These are phyloP conservation scores for Setophaga petechia DNA, from an alignment of 2,113 vertebrate genomes.

Conservation along the genomic window DNA sequence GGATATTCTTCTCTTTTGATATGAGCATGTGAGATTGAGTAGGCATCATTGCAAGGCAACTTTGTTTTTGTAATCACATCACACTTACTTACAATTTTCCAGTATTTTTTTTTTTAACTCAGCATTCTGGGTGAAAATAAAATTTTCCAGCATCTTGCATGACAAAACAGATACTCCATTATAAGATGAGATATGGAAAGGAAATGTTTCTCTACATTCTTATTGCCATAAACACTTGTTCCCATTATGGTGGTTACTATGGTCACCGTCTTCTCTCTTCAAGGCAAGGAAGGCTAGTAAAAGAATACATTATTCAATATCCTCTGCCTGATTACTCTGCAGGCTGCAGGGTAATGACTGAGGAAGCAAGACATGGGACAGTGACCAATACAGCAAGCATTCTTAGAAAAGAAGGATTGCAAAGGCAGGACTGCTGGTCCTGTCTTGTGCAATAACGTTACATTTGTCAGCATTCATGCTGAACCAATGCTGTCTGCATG, in stretches of 20 bases:
- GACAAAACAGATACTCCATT: not conserved
- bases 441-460: not conserved
- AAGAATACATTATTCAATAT: not conserved
- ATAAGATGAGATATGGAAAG: not conserved
- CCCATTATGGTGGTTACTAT: not conserved
- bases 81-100: not conserved
- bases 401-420: not conserved
- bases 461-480: not conserved
- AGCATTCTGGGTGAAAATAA: not conserved
- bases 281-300: not conserved
- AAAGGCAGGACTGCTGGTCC: not conserved
- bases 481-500: not conserved
- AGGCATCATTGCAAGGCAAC: not conserved
- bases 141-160: not conserved
- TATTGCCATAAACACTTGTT: not conserved
- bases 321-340: not conserved
- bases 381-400: not conserved
- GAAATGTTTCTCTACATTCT: not conserved
- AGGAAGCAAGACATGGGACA: not conserved
- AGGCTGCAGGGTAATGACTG: not conserved
- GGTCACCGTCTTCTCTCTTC: not conserved
- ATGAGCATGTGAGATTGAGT: not conserved
- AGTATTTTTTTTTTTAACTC: not conserved
- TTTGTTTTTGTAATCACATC: not conserved
- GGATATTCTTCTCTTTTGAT: not conserved